phyloP scores from a whole-genome alignment of 2,797 vertebrate species.

The Sebastes wilsoni region DNA sequence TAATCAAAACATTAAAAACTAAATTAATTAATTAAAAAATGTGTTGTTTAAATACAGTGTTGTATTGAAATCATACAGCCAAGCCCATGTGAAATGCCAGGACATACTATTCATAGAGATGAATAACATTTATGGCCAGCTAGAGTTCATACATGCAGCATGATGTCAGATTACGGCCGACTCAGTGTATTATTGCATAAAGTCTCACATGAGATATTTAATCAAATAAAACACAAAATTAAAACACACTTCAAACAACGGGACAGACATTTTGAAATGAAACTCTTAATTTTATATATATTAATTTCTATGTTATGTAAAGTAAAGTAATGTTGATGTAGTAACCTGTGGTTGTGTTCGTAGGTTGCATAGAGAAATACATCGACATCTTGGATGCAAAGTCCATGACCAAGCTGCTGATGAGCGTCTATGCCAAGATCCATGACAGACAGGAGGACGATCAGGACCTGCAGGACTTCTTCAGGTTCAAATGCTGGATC shows the following conservation, averaged over 20 bases:
- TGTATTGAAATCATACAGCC: constrained; percentile 10
- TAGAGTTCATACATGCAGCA: constrained; percentile 23
- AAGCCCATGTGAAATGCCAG: not conserved
- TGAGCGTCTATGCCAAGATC: constrained; percentile 71
- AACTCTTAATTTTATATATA: not conserved
- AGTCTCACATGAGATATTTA: not conserved
- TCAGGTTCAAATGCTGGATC: constrained; percentile 81
- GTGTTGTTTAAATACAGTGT: not conserved
- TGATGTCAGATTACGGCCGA: constrained; percentile 21
- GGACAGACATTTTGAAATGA: not conserved
- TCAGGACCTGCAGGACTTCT: constrained; percentile 76
- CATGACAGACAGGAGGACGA: constrained; percentile 74
- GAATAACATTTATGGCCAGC: not conserved
- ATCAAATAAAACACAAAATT: not conserved
- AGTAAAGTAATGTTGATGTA: not conserved
- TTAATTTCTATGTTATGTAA: not conserved
- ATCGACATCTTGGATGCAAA: constrained; percentile 74
- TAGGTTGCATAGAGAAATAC: constrained; percentile 79
- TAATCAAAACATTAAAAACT: no score
- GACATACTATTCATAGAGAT: constrained; percentile 41
- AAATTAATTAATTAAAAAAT: not conserved
- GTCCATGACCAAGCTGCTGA: constrained; percentile 71
- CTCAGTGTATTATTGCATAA: not conserved
- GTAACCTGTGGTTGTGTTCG: constrained; percentile 19
- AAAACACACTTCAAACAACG: not conserved